Evolutionary conservation across 2,888 invertebrate genomes (phyloP), one percentile per base, ranked within the genome.

Genomic region (Ophonus ardosiacus): DNA sequence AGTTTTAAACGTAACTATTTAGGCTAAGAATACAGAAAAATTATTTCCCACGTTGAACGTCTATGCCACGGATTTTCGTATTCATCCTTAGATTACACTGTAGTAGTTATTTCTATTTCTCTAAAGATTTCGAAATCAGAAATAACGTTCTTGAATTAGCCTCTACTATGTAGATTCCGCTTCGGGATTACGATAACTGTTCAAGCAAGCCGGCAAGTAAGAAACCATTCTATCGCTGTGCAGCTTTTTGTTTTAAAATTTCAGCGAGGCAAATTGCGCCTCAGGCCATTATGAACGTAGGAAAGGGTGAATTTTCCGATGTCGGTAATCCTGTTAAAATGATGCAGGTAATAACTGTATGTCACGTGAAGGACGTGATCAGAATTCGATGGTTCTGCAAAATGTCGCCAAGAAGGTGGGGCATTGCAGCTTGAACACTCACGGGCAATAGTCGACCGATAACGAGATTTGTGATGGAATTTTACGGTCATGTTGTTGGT

Each of bases 301-400:
- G 43, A 74, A 63, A 81, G 63, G 81, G 61, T 63, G 63, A 81
- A 81, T 81, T 81, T 81, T 81, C 63, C 81, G n/a, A 43, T 81
- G 31, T 81, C 61, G 40, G 43, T 63, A 81, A 81, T 63, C 63
- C 59, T 63, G 43, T 43, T 59, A 81, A 81, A 63, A 81, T 81
- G 81, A 61, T 63, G 63, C 81, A 63, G 81, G 81, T 81, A 63
- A 63, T 81, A 81, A 81, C 63, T 63, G 63, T 81, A 81, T 63
- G 81, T 81, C 81, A 63, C 61, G 61, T 63, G 40, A 63, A 63
- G 81, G 61, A 63, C 81, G 81, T 81, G 81, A 59, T 81, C 81
- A 81, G 81, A 81, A 81, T 81, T 63, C 81, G 81, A 81, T 81
- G 81, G 43, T 38, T 61, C 18, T 81, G 63, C 81, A 81, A 81